phyloP scores from a whole-genome alignment of 2,888 invertebrate species.

The Chirona hameri region DNA sequence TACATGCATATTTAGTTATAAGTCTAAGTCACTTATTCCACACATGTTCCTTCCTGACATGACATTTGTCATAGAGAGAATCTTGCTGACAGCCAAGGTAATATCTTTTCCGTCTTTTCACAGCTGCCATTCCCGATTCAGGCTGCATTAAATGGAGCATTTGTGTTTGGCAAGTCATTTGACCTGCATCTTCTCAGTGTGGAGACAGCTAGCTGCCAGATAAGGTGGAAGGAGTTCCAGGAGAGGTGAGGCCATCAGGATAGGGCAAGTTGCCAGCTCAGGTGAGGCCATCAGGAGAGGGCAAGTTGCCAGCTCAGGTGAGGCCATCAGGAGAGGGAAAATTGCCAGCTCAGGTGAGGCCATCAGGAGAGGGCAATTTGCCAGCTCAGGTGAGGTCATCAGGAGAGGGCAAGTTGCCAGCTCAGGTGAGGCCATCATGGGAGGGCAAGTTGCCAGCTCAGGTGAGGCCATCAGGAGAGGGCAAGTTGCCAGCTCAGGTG shows the following conservation, averaged over 20 bases:
- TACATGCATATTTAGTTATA: no score
- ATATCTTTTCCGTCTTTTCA: not conserved
- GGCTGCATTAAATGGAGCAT: not conserved
- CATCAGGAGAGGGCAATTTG: not conserved
- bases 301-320: not conserved
- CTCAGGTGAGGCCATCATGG: not conserved
- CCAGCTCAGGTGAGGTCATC: not conserved
- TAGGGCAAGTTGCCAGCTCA: not conserved
- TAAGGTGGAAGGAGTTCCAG: not conserved
- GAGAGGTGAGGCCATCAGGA: not conserved
- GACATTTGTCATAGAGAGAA: no score
- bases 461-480: not conserved
- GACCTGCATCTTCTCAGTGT: not conserved
- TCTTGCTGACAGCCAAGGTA: not conserved
- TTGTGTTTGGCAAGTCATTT: constrained; percentile 8
- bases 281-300: not conserved
- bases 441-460: not conserved
- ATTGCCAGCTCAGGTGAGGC: not conserved
- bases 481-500: not conserved
- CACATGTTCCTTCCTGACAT: no score
- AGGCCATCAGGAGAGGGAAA: not conserved
- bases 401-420: no score
- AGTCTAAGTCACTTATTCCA: no score
- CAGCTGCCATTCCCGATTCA: constrained; percentile 9
- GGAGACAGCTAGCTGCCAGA: not conserved